phyloP scores from a whole-genome alignment of 2,113 vertebrate genomes.

The Eolophus roseicapilla region DNA sequence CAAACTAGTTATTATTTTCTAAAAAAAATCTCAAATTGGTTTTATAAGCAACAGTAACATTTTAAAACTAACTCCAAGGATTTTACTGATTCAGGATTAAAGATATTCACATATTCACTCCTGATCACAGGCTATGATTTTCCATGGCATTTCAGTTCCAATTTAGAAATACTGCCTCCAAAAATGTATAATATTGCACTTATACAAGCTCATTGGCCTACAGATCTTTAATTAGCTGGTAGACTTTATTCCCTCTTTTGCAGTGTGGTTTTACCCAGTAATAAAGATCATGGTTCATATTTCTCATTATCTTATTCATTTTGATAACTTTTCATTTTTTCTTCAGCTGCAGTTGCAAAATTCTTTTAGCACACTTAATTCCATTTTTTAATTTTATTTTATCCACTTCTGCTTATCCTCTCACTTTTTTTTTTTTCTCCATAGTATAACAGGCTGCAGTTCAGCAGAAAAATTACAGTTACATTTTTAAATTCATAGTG shows the following conservation, averaged over 20 bases:
- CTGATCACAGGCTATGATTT: background rate
- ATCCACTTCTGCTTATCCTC: background rate
- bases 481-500: background rate
- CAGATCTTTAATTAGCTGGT: constrained; percentile 9
- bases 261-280: constrained; percentile 1
- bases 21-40: background rate
- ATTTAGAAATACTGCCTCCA: background rate
- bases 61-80: background rate
- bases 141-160: background rate
- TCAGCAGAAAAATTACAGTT: background rate
- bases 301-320: constrained; percentile 7
- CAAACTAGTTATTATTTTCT: background rate
- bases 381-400: background rate
- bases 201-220: background rate
- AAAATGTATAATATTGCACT: background rate
- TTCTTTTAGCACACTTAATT: constrained; percentile 18
- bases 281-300: background rate
- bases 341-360: background rate
- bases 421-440: background rate
- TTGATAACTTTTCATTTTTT: constrained; percentile 11
- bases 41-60: background rate
- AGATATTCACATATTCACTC: background rate
- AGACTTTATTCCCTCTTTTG: background rate
- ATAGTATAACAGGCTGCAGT: background rate
- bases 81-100: background rate